These are phyloP conservation scores for Antigone vipio DNA, from an alignment of 2,113 vertebrate species.

Conservation along the genomic window DNA sequence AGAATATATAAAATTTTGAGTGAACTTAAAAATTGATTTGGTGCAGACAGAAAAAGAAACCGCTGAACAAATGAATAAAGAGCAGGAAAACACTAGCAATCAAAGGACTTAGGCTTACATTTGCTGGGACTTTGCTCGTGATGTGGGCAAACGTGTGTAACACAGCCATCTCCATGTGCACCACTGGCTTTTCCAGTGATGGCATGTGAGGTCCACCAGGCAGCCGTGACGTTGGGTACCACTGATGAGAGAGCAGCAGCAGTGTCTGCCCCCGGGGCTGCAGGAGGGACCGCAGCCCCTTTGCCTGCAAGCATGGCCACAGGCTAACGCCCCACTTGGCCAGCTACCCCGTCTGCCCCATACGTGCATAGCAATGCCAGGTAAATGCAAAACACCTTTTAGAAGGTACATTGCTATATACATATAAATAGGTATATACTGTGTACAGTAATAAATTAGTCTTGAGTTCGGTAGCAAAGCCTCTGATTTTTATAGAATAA, in stretches of 20 bases:
- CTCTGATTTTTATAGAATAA: not conserved
- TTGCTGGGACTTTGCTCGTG: not conserved
- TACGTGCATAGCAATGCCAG: not conserved
- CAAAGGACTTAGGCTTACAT: not conserved
- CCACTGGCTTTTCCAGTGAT: not conserved
- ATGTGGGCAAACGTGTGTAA: not conserved
- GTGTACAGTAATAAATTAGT: not conserved
- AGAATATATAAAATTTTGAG: not conserved
- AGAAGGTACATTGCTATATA: not conserved
- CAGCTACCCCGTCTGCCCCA: not conserved
- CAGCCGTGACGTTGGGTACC: accelerated
- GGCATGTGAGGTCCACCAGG: not conserved
- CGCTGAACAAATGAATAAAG: not conserved
- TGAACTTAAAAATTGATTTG: not conserved
- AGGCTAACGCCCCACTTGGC: not conserved
- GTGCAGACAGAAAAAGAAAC: not conserved
- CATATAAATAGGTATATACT: not conserved
- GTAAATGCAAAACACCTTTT: not conserved
- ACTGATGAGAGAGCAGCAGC: not conserved
- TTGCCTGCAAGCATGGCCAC: not conserved
- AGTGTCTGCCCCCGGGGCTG: not conserved
- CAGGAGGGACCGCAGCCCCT: not conserved
- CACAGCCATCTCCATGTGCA: accelerated
- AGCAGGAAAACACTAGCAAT: not conserved
- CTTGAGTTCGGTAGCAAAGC: not conserved